Evolutionary conservation across 2,888 invertebrate genomes (phyloP), one percentile per base, ranked within the genome.

Genomic region (Unio delphinus): DNA sequence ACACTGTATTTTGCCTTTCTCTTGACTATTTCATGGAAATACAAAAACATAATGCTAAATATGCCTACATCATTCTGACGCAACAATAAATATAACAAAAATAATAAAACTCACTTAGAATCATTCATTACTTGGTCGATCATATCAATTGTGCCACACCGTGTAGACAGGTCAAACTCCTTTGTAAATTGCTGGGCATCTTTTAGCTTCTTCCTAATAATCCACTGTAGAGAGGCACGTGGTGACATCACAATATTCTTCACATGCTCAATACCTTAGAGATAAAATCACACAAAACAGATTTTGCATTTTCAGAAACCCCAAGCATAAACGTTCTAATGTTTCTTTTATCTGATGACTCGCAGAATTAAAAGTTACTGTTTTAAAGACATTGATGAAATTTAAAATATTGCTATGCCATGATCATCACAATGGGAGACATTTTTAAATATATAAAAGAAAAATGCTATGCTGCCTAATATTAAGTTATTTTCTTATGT

Each of bases 241-340:
- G 84, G 74, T 6, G 83, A 83, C 69, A 75, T 65, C 58, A 84
- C 65, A 30, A 83, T 76, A 64, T 81, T 83, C 66, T 79, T 76
- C 34, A 79, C 72, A 67, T 85, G 84, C n/a, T 81, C 74, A 17
- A 73, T 61, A 17, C 85, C 85, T 85, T 60, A 23, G 60, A 68
- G 30, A 61, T 20, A 20, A 56, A 54, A 11, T 58, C 26, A 65
- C 26, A 23, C 5, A 58, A 20, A 15, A 45, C 34, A 7, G 34
- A 34, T 8, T 34, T 34, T 34, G 15, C 1, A 3, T 45, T 45
- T 45, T 11, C 15, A 45, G 4, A 45, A 45, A 1, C 0, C 11
- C 45, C 8, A 45, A 45, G 15, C 3, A 45, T 45, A 11, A 45
- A 45, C 3, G 3, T 11, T 45, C 15, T 45, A 3, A 11, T 15